Conservation (phyloP, 1,140 invertebrate genomes). For the roundworm (Caenorhabditis elegans) region DNA sequence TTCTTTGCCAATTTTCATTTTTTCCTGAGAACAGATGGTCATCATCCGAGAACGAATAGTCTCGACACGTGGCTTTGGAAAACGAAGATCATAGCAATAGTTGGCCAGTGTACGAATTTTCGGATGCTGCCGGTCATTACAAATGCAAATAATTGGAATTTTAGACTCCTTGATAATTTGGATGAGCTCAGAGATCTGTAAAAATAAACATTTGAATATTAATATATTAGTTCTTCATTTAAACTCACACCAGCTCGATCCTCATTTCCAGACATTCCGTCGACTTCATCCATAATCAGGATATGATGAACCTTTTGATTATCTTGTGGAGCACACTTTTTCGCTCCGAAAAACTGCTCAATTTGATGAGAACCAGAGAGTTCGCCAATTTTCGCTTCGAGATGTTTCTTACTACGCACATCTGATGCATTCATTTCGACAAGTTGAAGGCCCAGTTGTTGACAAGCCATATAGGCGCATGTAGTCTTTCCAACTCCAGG, state of each 20-base stretch:
- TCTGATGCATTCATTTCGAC: constrained; percentile 97
- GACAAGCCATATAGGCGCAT: constrained; percentile 74
- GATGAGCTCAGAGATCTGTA: constrained; percentile 77
- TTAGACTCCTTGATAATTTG: constrained; percentile 83
- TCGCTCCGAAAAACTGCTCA: constrained; percentile 53
- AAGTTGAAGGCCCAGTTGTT: constrained; percentile 82
- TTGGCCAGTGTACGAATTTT: constrained; percentile 91
- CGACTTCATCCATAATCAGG: constrained; percentile 98
- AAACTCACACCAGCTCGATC: constrained; percentile 88
- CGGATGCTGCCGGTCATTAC: constrained; percentile 82
- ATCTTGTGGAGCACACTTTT: constrained; percentile 19
- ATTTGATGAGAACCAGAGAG: constrained; percentile 71
- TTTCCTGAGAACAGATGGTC: constrained; percentile 87
- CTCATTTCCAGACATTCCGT: constrained; percentile 99
- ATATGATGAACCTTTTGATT: constrained; percentile 72
- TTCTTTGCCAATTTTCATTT: constrained; percentile 78
- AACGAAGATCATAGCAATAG: constrained; percentile 89
- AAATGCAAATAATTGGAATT: constrained; percentile 96
- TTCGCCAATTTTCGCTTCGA: constrained; percentile 80
- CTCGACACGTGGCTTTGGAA: constrained; percentile 80
- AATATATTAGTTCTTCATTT: not conserved
- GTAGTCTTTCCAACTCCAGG: constrained; percentile 90
- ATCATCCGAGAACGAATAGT: constrained; percentile 87
- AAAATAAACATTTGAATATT: not conserved
- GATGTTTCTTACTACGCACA: constrained; percentile 84